Conservation (phyloP, 2,888 invertebrate genomes). For the Seira sanloemensis region DNA sequence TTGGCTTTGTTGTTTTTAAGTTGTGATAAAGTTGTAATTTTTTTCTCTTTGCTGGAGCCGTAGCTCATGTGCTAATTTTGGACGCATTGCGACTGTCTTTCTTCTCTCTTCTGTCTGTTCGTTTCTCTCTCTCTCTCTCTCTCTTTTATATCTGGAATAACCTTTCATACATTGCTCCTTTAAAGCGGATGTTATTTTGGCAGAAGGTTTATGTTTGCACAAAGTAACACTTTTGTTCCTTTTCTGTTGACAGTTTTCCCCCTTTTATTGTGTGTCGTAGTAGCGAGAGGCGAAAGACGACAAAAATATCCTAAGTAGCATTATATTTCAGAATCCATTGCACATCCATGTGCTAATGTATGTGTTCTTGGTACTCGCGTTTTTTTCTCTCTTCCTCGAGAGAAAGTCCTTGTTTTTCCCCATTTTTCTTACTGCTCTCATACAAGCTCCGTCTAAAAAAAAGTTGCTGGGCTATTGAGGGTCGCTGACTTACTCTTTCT, state of each 20-base stretch:
- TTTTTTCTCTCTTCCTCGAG: no score
- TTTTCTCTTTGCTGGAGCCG: conserved; percentile 27
- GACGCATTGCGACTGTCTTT: conserved; percentile 63
- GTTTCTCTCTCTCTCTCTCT: conserved; percentile 18
- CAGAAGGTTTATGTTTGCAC: conserved; percentile 55
- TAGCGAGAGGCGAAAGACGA: neutral
- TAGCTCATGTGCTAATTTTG: conserved; percentile 65
- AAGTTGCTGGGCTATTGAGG: conserved; percentile 35
- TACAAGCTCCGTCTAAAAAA: no score
- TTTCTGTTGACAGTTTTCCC: conserved; percentile 58
- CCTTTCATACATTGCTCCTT: conserved; percentile 24
- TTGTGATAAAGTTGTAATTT: conserved; percentile 2
- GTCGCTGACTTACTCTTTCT: conserved; percentile 30
- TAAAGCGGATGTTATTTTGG: conserved; percentile 60
- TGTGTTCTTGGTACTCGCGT: conserved; percentile 8
- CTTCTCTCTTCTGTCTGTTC: neutral
- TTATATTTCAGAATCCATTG: conserved; percentile 18
- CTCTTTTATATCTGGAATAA: conserved; percentile 29
- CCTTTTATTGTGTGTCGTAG: conserved; percentile 28
- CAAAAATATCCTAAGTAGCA: conserved; percentile 26
- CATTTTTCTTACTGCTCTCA: conserved; percentile 28
- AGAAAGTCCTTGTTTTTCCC: conserved; percentile 35
- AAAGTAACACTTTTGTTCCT: conserved; percentile 25
- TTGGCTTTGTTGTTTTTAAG: conserved; percentile 11
- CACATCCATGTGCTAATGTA: conserved; percentile 19